Base-by-base conservation (phyloP, 1,140 invertebrate genomes). In the Aphelenchoides fujianensis region DNA sequence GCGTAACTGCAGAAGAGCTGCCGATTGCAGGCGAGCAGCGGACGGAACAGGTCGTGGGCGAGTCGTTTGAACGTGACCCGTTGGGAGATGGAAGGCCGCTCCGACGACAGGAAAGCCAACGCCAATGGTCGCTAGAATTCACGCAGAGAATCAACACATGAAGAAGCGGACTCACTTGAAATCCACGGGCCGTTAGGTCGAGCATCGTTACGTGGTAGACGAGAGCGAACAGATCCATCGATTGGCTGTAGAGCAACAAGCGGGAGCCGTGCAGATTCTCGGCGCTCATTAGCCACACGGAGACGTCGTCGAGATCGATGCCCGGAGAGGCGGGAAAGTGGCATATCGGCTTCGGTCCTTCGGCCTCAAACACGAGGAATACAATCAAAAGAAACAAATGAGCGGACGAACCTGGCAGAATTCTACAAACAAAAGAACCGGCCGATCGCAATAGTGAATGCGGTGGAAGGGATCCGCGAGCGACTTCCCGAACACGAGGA, bases 271-370 rank as follows among this genome's bases (percentile, higher is more conserved):
- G 77, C 16, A 80, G 37, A 76, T 75, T 79, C 41, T 79, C 78
- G 12, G 78, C 80, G 67, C 80, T 82, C 79, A 79, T 82, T 48
- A 79, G 31, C 78, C 78, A 79, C 31, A 79, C 53, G 16, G 77
- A 59, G 2, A 79, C 31, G 28, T 77, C 31, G 27, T 78, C 79
- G 1, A 78, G 54, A 59, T 81, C 35, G 23, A 81, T 67, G 52
- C 71, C 32, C 12, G 74, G 34, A n/a, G 54, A 35, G 7, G 61
- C 53, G 1, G 76, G 76, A 67, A 62, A 79, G 12, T n/a, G 66
- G n/a, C 32, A 52, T 1, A 78, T 32, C 19, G 76, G 76, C 53
- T 71, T 78, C 1, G 74, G 66, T 31, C 61, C 64, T 71, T 57
- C 19, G 2, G 74, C 53, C 76, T 79, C 23, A 30, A 71, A 80